Evolutionary conservation across 1,140 invertebrate genomes (phyloP), one percentile per base, ranked within the genome.

Genomic region (Camponotus vicinus): DNA sequence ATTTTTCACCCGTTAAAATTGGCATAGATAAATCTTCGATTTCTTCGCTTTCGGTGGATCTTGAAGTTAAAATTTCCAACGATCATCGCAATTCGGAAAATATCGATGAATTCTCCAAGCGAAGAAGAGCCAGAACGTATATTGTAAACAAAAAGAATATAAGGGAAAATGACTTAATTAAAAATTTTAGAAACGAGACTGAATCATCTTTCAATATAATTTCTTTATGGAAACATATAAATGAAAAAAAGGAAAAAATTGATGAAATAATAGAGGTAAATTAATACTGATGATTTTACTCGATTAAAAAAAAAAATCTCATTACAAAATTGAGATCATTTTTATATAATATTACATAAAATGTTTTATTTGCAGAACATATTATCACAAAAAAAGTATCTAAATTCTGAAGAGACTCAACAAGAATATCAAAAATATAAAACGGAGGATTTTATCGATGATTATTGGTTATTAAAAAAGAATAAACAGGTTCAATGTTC

Each of bases 121-220:
- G 61, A 21, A 75, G 73, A 18, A 89, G 63, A 49, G 55, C 86
- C 5, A 88, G 80, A n/a, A 88, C 86, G 0, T 88, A 89, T 18
- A 40, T 84, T 1, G 15, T 89, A 73, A 71, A 11, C 5, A 85
- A 55, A 63, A 59, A 13, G 13, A 78, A 1, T 11, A n/a, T 11
- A 1, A 66, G 4, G 11, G 55, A 37, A 52, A 37, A 67, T 32
- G 18, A 67, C 37, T 13, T 66, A 66, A 66, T 78, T 37, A 67
- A 67, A 55, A 13, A 11, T 42, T 32, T 11, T 49, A 15, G 2
- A 52, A 2, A 32, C 9, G 32, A 78, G 42, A 78, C 13, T 37
- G 18, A 52, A 78, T 7, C 18, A 9, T 27, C 32, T 61, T 32
- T 59, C 13, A 76, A 59, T 42, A 18, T 32, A 40, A 76, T 61